Conservation (phyloP, 2,113 vertebrate genomes). For the Pachyramphus minor region DNA sequence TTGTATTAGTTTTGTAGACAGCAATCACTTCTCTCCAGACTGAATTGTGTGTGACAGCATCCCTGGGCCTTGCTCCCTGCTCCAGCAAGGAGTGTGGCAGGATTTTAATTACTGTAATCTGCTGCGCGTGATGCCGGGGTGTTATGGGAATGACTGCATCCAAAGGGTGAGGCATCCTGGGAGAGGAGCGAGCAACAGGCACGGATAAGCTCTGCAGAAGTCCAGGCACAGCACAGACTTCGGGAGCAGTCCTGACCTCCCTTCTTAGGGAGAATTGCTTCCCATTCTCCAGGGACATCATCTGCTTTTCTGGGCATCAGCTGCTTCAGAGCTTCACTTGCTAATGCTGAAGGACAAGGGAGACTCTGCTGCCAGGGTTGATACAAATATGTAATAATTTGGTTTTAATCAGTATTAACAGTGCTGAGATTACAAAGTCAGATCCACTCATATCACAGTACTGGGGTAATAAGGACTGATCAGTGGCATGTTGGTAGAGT, state of each 20-base stretch:
- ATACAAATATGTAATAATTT: conserved; percentile 46
- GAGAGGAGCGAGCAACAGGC: background rate
- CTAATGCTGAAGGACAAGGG: conserved; percentile 50
- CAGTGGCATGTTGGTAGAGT: background rate
- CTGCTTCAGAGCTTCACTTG: background rate
- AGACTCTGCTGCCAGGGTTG: conserved; percentile 8
- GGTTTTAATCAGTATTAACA: conserved; percentile 51
- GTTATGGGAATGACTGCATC: background rate
- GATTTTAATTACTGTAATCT: background rate
- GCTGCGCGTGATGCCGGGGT: background rate
- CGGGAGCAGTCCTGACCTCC: background rate
- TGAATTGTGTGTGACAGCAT: background rate
- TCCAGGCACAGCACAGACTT: background rate
- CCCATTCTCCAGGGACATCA: background rate
- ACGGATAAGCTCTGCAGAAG: background rate
- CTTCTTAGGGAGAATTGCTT: background rate
- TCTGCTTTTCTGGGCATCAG: conserved; percentile 6
- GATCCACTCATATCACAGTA: background rate
- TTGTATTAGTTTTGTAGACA: background rate
- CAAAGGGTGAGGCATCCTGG: background rate
- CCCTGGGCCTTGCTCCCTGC: background rate
- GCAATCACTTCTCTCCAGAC: background rate
- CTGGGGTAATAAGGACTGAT: background rate
- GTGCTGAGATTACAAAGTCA: conserved; percentile 53
- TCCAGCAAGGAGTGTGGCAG: background rate